Conservation (phyloP, 2,888 invertebrate genomes). For the Sarcophaga variegata region DNA sequence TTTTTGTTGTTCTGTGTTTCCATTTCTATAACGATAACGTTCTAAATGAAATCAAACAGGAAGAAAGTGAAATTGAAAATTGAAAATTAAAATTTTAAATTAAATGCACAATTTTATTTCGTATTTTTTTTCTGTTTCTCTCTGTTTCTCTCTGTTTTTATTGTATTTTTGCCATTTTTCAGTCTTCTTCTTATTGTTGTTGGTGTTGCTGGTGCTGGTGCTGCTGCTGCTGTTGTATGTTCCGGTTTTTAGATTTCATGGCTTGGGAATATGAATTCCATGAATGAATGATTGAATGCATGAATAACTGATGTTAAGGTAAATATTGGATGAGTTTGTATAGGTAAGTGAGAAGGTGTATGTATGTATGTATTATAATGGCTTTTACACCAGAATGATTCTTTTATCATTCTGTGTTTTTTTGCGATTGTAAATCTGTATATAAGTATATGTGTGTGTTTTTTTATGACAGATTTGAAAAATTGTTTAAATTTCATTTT, state of each 20-base stretch:
- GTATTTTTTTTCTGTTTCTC: constrained; percentile 8
- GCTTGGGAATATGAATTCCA: constrained; percentile 8
- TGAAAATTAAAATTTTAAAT: constrained; percentile 61
- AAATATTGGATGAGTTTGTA: not conserved
- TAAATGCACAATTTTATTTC: constrained; percentile 54
- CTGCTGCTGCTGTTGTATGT: not conserved
- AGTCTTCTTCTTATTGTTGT: constrained; percentile 9
- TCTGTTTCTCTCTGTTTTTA: not conserved
- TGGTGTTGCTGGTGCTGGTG: not conserved
- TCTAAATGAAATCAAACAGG: not conserved
- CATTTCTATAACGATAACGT: too few relatives aligned
- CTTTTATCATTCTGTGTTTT: constrained; percentile 3
- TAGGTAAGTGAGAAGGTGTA: not conserved
- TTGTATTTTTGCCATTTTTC: constrained; percentile 17
- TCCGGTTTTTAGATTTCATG: constrained; percentile 1
- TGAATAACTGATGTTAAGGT: constrained; percentile 15
- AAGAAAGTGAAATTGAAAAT: constrained; percentile 26
- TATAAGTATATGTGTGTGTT: too few relatives aligned
- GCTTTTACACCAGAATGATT: constrained; percentile 37
- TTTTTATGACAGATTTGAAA: not conserved
- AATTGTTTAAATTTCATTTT: constrained; percentile 8
- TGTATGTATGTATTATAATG: constrained; percentile 10
- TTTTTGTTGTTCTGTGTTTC: not conserved
- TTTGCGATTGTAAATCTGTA: too few relatives aligned
- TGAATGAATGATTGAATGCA: not conserved